Conservation (phyloP, 2,888 invertebrate species). For the Gnatocerus cornutus region DNA sequence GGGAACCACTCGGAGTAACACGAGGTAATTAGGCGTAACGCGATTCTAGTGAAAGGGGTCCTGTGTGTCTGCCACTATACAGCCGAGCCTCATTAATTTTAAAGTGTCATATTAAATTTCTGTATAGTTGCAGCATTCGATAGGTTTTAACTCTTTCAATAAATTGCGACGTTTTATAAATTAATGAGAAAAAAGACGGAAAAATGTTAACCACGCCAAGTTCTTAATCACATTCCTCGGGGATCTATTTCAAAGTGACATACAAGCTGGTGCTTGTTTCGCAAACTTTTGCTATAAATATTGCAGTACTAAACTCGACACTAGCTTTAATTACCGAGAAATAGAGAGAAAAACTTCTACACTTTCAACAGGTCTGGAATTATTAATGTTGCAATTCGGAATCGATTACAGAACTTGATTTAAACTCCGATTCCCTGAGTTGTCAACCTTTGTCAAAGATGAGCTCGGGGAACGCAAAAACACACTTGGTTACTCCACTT, state of each 20-base stretch:
- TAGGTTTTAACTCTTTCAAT: slow-evolving; percentile 10
- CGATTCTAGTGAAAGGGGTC: slow-evolving; percentile 46
- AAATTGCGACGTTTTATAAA: no score
- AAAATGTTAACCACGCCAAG: neutral
- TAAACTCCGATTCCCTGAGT: slow-evolving; percentile 10
- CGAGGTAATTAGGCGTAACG: slow-evolving; percentile 45
- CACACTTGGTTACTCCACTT: slow-evolving; percentile 17
- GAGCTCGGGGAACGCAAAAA: slow-evolving; percentile 25
- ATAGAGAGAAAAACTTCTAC: neutral
- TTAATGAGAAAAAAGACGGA: neutral
- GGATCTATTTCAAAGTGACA: slow-evolving; percentile 2
- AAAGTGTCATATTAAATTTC: slow-evolving; percentile 50
- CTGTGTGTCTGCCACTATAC: slow-evolving; percentile 45
- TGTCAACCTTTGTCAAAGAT: slow-evolving; percentile 35
- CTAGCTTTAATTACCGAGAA: slow-evolving; percentile 10
- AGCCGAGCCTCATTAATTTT: slow-evolving; percentile 49
- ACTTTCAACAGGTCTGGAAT: slow-evolving; percentile 22
- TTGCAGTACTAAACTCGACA: slow-evolving; percentile 2
- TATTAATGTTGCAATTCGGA: slow-evolving; percentile 29
- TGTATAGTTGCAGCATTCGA: slow-evolving; percentile 28
- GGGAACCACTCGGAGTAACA: slow-evolving; percentile 50
- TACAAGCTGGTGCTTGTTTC: slow-evolving; percentile 2
- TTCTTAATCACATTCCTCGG: neutral
- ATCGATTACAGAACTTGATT: slow-evolving; percentile 29
- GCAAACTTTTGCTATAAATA: neutral